Evolutionary conservation across 2,113 vertebrate species (phyloP).

Genomic region (Microcebus griseorufus): DNA sequence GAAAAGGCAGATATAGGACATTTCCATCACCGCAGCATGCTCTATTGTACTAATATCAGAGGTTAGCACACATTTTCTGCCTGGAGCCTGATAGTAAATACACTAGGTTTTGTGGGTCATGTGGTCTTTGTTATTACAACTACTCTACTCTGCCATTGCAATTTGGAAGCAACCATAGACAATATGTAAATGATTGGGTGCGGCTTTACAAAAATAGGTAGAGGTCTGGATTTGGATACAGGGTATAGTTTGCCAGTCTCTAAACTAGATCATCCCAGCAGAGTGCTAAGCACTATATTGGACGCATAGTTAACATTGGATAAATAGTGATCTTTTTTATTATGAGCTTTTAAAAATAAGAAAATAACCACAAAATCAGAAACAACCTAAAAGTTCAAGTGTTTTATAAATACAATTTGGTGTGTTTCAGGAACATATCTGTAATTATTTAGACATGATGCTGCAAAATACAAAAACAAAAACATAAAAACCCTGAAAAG

Average conservation of each 20-base stretch:
- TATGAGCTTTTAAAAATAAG: not conserved
- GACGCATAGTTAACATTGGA: fast-evolving
- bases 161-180: not conserved
- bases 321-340: not conserved
- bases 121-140: not conserved
- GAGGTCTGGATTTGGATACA: not conserved
- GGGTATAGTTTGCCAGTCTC: not conserved
- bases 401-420: not conserved
- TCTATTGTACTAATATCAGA: not conserved
- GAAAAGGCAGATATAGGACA: not conserved
- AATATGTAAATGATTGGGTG: not conserved
- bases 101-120: not conserved
- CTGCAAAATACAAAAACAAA: not conserved
- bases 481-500: not conserved
- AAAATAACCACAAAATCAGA: not conserved
- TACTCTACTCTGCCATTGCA: not conserved
- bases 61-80: not conserved
- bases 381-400: not conserved
- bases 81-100: not conserved
- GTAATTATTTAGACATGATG: not conserved
- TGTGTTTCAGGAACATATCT: not conserved
- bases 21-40: not conserved
- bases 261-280: not conserved
- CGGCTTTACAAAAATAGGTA: not conserved
- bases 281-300: not conserved